These are phyloP conservation scores for Fistularia commersonii DNA, from an alignment of 2,797 vertebrate genomes.

Conservation along the genomic window DNA sequence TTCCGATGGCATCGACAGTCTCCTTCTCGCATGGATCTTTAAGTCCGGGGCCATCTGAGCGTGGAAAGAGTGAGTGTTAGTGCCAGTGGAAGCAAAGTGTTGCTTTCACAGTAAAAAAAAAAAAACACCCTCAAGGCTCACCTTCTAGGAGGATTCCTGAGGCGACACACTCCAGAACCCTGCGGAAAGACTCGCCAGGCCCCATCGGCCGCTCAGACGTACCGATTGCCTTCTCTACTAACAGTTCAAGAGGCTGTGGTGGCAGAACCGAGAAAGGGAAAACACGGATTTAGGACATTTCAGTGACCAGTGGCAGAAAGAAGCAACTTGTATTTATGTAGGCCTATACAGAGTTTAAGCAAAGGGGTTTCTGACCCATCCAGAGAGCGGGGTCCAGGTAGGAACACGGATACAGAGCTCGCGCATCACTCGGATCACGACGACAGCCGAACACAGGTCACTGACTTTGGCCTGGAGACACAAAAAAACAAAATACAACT, in stretches of 20 bases:
- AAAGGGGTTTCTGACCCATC: conserved; percentile 84
- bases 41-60: conserved; percentile 90
- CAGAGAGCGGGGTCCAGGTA: conserved; percentile 88
- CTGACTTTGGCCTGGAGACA: conserved; percentile 88
- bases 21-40: conserved; percentile 98
- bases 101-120: background rate
- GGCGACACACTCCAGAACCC: conserved; percentile 91
- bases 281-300: background rate
- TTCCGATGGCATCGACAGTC: conserved; percentile 79
- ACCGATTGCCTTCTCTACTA: conserved; percentile 91
- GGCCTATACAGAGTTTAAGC: too few species aligned
- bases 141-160: conserved; percentile 93
- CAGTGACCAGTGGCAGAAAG: background rate
- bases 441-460: conserved; percentile 85
- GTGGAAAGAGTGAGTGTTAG: conserved; percentile 10
- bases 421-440: conserved; percentile 92
- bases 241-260: conserved; percentile 84
- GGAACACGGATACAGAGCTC: conserved; percentile 90
- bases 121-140: conserved; percentile 36
- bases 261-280: background rate
- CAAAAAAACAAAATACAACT: conserved; percentile 27
- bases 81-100: background rate
- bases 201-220: conserved; percentile 91
- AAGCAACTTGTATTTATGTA: too few species aligned
- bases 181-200: conserved; percentile 88